Percentiles rank a stretch among this genome's conserved stretches.
These are phyloP conservation scores for Seira musarum DNA, from an alignment of 2,888 invertebrate genomes.

Conservation along the genomic window DNA sequence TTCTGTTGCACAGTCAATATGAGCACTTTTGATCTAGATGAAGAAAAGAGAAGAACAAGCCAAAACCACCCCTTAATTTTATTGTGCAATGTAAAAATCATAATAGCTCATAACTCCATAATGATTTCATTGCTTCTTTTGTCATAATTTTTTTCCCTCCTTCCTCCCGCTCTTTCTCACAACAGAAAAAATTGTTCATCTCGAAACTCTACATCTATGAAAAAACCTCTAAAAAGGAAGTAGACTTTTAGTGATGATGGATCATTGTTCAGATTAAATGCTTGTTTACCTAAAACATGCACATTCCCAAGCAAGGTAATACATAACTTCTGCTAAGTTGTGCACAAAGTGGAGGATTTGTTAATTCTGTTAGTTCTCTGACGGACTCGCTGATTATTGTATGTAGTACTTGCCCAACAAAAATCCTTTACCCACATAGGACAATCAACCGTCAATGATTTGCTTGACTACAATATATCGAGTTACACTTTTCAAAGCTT, in stretches of 20 bases:
- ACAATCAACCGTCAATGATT: background rate
- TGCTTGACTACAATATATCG: slow-evolving; percentile 8
- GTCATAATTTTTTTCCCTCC: slow-evolving; percentile 23
- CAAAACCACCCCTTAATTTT: slow-evolving; percentile 53
- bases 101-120: slow-evolving; percentile 57
- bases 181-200: slow-evolving; percentile 43
- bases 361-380: too few relatives aligned
- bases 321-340: background rate
- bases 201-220: slow-evolving; percentile 37
- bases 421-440: background rate
- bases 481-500: background rate
- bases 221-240: slow-evolving; percentile 44
- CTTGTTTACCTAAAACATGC: slow-evolving; percentile 39
- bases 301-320: background rate
- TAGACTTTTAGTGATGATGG: slow-evolving; percentile 33
- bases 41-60: slow-evolving; percentile 24
- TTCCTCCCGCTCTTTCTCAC: slow-evolving; percentile 27
- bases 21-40: background rate
- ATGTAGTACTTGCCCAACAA: too few relatives aligned
- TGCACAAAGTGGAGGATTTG: background rate
- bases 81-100: slow-evolving; percentile 41
- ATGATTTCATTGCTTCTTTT: slow-evolving; percentile 42
- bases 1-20: background rate
- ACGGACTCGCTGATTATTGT: too few relatives aligned
- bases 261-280: slow-evolving; percentile 59